These are phyloP conservation scores for Scatophagus argus DNA, from an alignment of 2,113 vertebrate species.

Conservation along the genomic window DNA sequence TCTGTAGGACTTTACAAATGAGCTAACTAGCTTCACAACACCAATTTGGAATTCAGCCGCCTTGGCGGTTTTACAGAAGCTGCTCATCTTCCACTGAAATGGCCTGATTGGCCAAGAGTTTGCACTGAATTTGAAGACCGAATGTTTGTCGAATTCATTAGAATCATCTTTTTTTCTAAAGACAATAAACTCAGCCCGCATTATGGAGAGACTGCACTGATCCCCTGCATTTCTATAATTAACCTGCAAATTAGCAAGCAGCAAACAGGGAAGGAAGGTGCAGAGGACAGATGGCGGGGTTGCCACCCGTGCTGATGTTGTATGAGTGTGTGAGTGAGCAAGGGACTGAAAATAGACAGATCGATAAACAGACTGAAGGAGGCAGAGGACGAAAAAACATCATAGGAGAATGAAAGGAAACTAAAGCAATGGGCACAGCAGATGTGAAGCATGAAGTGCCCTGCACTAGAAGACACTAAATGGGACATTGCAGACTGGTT, in stretches of 20 bases:
- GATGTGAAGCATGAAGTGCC: constrained; percentile 12
- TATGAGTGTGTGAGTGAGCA: constrained; percentile 27
- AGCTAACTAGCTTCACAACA: constrained; percentile 37
- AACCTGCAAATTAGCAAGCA: constrained; percentile 73
- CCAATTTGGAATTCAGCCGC: constrained; percentile 49
- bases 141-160: constrained; percentile 70
- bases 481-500: background rate
- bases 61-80: constrained; percentile 50
- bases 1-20: constrained; percentile 33
- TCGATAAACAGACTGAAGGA: constrained; percentile 57
- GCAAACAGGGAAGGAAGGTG: constrained; percentile 45
- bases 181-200: constrained; percentile 54
- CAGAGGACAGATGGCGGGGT: constrained; percentile 65
- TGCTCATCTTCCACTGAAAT: constrained; percentile 43
- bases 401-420: constrained; percentile 20
- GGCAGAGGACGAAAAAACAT: constrained; percentile 45
- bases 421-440: constrained; percentile 9
- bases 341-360: constrained; percentile 56
- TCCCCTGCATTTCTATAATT: constrained; percentile 72
- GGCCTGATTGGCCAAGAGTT: constrained; percentile 26
- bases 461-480: background rate
- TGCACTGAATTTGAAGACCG: constrained; percentile 44
- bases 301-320: constrained; percentile 54
- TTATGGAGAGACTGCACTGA: constrained; percentile 55
- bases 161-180: constrained; percentile 55